Percentiles rank a stretch among this genome's conserved stretches.
Conservation (phyloP, 2,797 vertebrate species). For the Myotis myotis region DNA sequence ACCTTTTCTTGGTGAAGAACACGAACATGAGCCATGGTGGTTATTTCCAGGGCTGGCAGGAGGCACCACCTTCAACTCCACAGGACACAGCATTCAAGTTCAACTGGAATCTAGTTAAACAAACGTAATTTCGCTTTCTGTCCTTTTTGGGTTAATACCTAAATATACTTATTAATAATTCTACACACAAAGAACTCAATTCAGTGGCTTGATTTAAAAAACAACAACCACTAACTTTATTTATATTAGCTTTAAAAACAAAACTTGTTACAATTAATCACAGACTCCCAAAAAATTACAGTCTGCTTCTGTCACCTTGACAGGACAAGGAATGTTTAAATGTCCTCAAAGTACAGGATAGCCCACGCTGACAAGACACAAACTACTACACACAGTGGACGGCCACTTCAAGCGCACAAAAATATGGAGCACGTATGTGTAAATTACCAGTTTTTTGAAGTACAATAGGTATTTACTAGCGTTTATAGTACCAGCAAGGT, state of each 20-base stretch:
- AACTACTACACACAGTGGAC: not conserved
- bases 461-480: not conserved
- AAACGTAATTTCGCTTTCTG: not conserved
- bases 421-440: not conserved
- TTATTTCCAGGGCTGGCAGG: not conserved
- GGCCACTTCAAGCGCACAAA: not conserved
- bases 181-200: not conserved
- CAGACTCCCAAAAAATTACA: not conserved
- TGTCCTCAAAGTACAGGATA: conserved; percentile 39
- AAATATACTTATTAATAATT: not conserved
- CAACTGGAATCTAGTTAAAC: not conserved
- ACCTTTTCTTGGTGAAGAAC: not conserved
- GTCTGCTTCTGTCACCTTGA: conserved; percentile 51
- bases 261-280: conserved; percentile 64
- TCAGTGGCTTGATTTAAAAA: conserved; percentile 35
- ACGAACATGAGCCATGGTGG: not conserved
- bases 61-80: not conserved
- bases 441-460: not conserved
- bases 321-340: conserved; percentile 39
- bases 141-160: not conserved
- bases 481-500: not conserved
- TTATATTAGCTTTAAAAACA: conserved; percentile 73
- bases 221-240: conserved; percentile 39
- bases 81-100: accelerated
- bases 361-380: not conserved